Base-by-base conservation (phyloP, 2,797 vertebrate species). In the Glossophaga mutica region DNA sequence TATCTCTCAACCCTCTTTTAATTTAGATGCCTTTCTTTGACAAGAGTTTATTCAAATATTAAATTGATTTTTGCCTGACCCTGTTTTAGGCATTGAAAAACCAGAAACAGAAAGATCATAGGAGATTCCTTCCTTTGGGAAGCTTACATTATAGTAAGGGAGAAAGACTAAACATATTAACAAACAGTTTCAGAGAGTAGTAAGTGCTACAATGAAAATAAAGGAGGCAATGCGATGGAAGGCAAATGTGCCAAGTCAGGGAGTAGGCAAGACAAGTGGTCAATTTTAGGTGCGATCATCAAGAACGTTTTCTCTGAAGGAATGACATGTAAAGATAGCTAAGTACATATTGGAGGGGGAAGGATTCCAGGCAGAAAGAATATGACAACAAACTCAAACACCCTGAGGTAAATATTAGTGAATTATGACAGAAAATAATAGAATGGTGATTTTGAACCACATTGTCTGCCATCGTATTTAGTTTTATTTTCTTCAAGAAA, bases 401-500 rank as follows among this genome's bases (percentile, higher is more conserved):
- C 4, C 39, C 50, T n/a, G 48, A 91, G 68, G 71, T 19, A 39
- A 6, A 57, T 9, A 52, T 19, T 16, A 82, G 11, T 8, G 10
- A 12, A 52, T 24, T 6, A 32, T 74, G 24, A 57, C 57, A 74
- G 50, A 1, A 12, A 71, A 46, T 32, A 4, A 86, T 34, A 59
- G 29, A 86, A 57, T 4, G 37, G 32, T 73, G 10, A 76, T 82
- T 97, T 96, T 12, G 81, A 86, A 73, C 90, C 79, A 81, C 74
- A 83, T n/a, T 2, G 14, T 84, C 67, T 96, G 39, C 39, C 76
- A 83, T 1, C 2, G 71, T 46, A 50, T 50, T 76, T 84, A 48
- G 39, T 87, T 92, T 85, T 91, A 74, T 90, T 78, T 93, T 79
- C 55, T 71, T 73, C 44, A 96, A 46, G 18, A 88, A 83, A 92